Evolutionary conservation across 2,888 invertebrate species (phyloP).

Genomic region (Ramazzottius varieornatus): DNA sequence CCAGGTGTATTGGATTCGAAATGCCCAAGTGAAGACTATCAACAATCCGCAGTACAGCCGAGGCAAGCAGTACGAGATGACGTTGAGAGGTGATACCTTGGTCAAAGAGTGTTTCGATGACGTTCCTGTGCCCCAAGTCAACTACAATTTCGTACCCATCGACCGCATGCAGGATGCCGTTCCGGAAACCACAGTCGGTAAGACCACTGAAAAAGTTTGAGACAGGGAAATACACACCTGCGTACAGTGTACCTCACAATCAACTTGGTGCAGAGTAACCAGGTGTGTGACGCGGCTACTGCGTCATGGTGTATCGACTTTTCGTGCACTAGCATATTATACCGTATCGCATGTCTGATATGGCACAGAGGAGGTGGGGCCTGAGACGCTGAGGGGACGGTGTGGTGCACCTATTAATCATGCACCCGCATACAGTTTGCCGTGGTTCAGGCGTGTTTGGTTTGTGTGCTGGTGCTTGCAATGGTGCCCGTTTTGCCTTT

Average conservation of each 20-base stretch:
- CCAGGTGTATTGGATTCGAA: slow-evolving; percentile 59
- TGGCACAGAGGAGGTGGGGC: no score
- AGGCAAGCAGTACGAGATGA: slow-evolving; percentile 88
- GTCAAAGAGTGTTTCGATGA: slow-evolving; percentile 17
- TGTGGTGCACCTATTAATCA: no score
- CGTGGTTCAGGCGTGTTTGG: slow-evolving; percentile 1
- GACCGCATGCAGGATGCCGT: slow-evolving; percentile 39
- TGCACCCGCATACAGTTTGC: no score
- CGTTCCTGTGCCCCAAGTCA: slow-evolving; percentile 38
- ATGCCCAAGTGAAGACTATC: slow-evolving; percentile 60
- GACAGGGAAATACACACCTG: no score
- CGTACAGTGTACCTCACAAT: no score
- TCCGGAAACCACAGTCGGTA: slow-evolving; percentile 44
- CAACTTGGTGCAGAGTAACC: no score
- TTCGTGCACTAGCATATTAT: no score
- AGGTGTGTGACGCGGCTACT: no score
- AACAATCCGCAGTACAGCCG: slow-evolving; percentile 60
- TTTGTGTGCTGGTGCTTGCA: background rate
- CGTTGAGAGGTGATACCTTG: slow-evolving; percentile 43
- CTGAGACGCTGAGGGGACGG: no score
- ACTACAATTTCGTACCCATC: slow-evolving; percentile 49
- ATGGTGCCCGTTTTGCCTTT: background rate
- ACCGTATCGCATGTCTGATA: no score
- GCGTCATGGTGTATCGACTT: no score
- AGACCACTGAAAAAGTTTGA: no score